Evolutionary conservation across 1,140 invertebrate genomes (phyloP), one percentile per base, ranked within the genome.

Genomic region (Zaprionus lachaisei): DNA sequence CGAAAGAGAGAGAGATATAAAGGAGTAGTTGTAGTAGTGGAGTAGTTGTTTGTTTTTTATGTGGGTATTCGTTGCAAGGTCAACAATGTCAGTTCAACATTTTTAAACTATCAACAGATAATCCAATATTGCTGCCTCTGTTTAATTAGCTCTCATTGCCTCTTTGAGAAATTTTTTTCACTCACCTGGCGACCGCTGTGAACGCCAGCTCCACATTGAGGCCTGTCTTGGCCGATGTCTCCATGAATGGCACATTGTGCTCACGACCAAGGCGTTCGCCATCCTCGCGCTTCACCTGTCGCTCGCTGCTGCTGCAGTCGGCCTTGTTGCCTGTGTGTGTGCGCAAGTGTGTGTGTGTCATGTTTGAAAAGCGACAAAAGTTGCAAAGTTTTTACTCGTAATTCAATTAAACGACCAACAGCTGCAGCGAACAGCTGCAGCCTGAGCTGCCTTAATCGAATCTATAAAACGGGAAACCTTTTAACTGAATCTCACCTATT

Each of bases 251-350:
- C 55, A 97, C 96, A 93, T 96, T 96, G 93, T 97, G 96, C 93
- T 97, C 96, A 89, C 95, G 94, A 34, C 96, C 96, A 82, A 97
- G 93, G 76, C 96, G 94, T 91, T 97, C 96, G 5, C 97, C 97
- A 87, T 97, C 96, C 93, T 98, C 97, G 79, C 95, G 94, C 92
- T 95, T 94, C 74, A 98, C 95, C 72, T 95, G 94, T 41, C 97
- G 94, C 68, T 97, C 96, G 57, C 94, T 93, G 80, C 95, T 95
- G 80, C 95, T 95, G 79, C 95, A 96, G 91, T 97, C 96, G 51
- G 96, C 95, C 94, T 97, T 98, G 94, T 98, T 97, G 79, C 97
- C 97, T 97, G 67, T 54, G 17, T 97, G 79, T 97, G 97, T 97
- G 67, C 49, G 17, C 2, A 3, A 3, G 24, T 15, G 17, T 26